Evolutionary conservation across 2,113 vertebrate genomes (phyloP).

Genomic region (Catharus minimus): DNA sequence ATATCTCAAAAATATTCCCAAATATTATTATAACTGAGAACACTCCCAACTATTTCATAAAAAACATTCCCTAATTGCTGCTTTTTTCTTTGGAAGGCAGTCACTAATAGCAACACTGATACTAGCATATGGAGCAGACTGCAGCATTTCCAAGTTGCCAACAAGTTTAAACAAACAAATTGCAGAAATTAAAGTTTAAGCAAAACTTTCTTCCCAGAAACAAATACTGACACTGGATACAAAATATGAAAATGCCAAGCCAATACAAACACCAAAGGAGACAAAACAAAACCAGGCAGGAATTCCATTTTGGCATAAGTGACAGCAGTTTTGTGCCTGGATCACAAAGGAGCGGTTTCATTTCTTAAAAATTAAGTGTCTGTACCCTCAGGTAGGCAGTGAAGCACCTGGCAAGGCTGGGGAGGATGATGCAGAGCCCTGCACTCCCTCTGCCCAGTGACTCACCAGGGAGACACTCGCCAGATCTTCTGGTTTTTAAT

Average conservation of each 20-base stretch:
- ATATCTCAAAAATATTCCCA: constrained; percentile 9
- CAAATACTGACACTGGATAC: constrained; percentile 36
- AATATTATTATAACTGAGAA: constrained; percentile 46
- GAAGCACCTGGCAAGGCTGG: background rate
- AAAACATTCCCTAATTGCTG: background rate
- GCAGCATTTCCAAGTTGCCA: constrained; percentile 29
- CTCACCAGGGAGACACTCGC: background rate
- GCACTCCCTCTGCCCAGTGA: background rate
- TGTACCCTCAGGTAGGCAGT: background rate
- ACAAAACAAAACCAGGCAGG: constrained; percentile 58
- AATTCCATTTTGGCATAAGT: constrained; percentile 27
- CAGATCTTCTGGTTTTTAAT: background rate
- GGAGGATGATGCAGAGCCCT: background rate
- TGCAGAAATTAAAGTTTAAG: constrained; percentile 40
- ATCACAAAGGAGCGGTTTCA: background rate
- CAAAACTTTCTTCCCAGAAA: constrained; percentile 60
- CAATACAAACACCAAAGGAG: constrained; percentile 48
- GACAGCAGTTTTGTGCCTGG: background rate
- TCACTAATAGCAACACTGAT: constrained; percentile 13
- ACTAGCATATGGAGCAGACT: constrained; percentile 2
- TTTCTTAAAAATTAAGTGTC: background rate
- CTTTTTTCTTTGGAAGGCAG: background rate
- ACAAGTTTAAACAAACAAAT: constrained; percentile 62
- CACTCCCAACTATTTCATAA: constrained; percentile 26
- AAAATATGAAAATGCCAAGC: constrained; percentile 48